phyloP scores from a whole-genome alignment of 1,140 invertebrate genomes.

The Teleogryllus occipitalis region DNA sequence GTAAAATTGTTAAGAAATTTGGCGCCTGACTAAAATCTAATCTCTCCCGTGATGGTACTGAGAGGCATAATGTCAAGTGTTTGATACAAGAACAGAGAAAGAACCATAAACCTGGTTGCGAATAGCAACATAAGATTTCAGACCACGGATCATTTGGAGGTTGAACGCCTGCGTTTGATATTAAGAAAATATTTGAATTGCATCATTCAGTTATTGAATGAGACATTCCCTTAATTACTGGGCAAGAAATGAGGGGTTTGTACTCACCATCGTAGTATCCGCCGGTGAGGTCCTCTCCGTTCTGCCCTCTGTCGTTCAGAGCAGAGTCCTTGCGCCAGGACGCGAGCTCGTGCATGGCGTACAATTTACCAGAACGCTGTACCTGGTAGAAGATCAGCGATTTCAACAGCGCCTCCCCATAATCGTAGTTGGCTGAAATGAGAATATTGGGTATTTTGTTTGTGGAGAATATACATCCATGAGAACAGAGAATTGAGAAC shows the following conservation, averaged over 20 bases:
- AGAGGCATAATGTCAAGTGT: no score
- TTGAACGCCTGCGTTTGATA: background rate
- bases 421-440: constrained; percentile 35
- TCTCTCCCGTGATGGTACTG: no score
- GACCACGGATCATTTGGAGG: background rate
- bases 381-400: constrained; percentile 58
- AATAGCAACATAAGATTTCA: no score
- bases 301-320: constrained; percentile 42
- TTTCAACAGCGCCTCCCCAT: constrained; percentile 41
- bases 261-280: constrained; percentile 58
- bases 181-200: background rate
- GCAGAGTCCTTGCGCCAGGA: constrained; percentile 52
- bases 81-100: no score
- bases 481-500: no score
- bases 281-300: constrained; percentile 51
- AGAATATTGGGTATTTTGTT: no score
- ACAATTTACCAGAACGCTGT: constrained; percentile 52
- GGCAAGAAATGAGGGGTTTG: no score
- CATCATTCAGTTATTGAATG: background rate
- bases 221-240: background rate
- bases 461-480: no score
- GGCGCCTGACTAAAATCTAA: no score
- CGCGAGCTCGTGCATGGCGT: constrained; percentile 41
- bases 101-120: no score
- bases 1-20: no score